phyloP scores from a whole-genome alignment of 1,140 invertebrate genomes.

The Sinella curviseta region DNA sequence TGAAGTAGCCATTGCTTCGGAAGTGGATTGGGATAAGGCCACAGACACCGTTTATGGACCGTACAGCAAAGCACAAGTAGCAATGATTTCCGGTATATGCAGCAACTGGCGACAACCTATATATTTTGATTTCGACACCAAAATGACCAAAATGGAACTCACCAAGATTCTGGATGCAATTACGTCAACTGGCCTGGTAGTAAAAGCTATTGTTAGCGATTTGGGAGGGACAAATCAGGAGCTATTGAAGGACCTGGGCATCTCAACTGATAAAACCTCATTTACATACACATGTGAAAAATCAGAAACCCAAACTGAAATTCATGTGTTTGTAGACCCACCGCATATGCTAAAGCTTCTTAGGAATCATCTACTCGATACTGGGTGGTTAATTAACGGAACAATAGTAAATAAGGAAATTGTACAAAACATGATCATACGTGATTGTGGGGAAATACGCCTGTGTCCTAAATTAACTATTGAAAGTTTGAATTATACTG shows the following conservation, averaged over 20 bases:
- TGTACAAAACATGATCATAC: neutral
- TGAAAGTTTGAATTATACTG: neutral
- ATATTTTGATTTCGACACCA: too few species aligned
- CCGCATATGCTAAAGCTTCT: conserved; percentile 47
- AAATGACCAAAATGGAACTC: too few species aligned
- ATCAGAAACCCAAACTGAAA: too few species aligned
- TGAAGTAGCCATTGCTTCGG: too few species aligned
- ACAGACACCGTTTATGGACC: too few species aligned
- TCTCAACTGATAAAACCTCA: neutral
- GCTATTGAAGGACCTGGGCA: neutral
- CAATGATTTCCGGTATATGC: too few species aligned
- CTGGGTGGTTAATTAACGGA: conserved; percentile 31
- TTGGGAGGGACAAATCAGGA: neutral
- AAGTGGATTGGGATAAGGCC: too few species aligned
- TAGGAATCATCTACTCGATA: conserved; percentile 46
- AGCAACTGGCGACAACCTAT: too few species aligned
- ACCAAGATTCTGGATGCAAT: too few species aligned
- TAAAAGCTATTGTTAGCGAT: conserved; percentile 1
- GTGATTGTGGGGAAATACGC: neutral
- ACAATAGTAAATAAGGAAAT: neutral
- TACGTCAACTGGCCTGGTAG: neutral
- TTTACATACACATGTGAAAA: neutral
- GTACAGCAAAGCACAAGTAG: too few species aligned
- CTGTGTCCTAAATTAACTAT: conserved; percentile 8
- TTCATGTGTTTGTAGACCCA: conserved; percentile 43